Evolutionary conservation across 2,113 vertebrate species (phyloP), one percentile per base, ranked within the genome.

Genomic region (Lepus europaeus): DNA sequence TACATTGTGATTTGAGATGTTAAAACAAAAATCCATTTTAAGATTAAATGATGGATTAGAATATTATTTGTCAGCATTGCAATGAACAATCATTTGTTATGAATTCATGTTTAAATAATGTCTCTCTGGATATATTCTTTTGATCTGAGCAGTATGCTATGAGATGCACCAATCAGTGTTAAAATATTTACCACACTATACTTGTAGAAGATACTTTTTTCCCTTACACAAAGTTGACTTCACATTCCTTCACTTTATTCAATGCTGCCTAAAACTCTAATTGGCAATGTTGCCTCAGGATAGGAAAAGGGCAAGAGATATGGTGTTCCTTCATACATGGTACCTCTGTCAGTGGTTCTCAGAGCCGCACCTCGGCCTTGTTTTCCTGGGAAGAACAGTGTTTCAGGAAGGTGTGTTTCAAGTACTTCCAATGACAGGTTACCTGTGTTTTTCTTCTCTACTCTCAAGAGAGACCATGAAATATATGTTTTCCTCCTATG

Each of bases 121-220:
- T 69, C 74, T 87, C n/a, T 84, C 59, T 49, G 87, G 66, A 85
- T 61, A 81, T 0, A 27, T 85, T 90, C 80, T 90, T 96, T 97
- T 96, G 84, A 95, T 94, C 68, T 88, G 66, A 49, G 56, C 33
- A 33, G 33, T 76, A 10, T 90, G 64, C 66, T 73, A 4, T 66
- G 36, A 80, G 69, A 63, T 63, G 17, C 72, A 61, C 82, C 85
- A 93, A 96, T 16, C 11, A 31, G 51, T 90, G 80, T 94, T 83
- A 89, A 93, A 97, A 97, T 96, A 96, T 86, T 93, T 94, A 94
- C 88, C 63, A 82, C 51, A 76, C 22, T 63, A 6, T 63, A 59
- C 56, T 59, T 59, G 17, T 59, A 81, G 31, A 88, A 87, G 91
- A 39, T 33, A 89, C 2, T 20, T 92, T 76, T 87, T 84, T 49